Evolutionary conservation across 2,797 vertebrate genomes (phyloP), one percentile per base, ranked within the genome.

Genomic region (Falco novaeseelandiae): DNA sequence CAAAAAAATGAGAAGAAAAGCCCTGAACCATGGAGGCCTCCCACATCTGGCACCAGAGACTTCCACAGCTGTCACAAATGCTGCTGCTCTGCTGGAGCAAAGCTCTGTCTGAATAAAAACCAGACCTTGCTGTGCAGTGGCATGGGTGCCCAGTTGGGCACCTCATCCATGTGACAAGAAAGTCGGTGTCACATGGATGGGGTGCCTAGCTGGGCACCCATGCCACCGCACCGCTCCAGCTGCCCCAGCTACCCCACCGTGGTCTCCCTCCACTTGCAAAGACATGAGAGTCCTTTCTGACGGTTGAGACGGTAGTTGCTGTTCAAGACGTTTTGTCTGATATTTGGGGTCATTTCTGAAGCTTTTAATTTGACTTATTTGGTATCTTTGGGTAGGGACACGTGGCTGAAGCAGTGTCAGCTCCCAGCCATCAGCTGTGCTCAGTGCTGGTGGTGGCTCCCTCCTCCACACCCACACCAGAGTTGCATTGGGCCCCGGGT

Each of bases 351-450:
- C 3, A 18, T 42, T 95, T 61, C 14, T 59, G 32, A 73, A 74
- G 29, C 5, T 52, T 81, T 54, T 40, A 5, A 21, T n/a, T 32
- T 29, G 34, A 1, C 9, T 65, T 5, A 0, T 83, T 51, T 30
- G 11, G 10, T 32, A 4, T 12, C 14, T 85, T n/a, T 4, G 8
- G 7, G 57, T 1, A 22, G 82, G 26, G 55, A 9, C 18, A 10
- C 0, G 1, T 6, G 42, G 51, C 66, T 87, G 73, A 14, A 71
- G 49, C 46, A 12, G 27, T 5, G 26, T 29, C 27, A 3, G 1
- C 52, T 18, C 22, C 42, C 63, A 66, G 34, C 29, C 22, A 2
- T 5, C 0, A 4, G 29, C 72, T 0, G 0, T 72, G 59, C 55
- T 40, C 1, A 0, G 0, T 7, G 17, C 17, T 34, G 66, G 6